Evolutionary conservation across 1,140 invertebrate species (phyloP).

Genomic region (Stegodyphus mimosarum): DNA sequence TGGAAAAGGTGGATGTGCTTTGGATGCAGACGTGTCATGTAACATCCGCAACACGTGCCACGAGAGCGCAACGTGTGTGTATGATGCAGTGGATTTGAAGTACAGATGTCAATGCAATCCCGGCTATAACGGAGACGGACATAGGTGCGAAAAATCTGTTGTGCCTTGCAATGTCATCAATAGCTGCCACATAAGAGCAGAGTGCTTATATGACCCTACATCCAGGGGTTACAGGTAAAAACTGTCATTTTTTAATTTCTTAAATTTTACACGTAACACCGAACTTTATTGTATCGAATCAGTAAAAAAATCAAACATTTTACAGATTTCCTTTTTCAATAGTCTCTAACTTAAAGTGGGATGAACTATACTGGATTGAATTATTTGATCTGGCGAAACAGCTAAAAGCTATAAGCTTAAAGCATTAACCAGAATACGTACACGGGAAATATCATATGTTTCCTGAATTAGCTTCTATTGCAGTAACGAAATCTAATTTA

Average conservation of each 20-base stretch:
- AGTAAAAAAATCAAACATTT: too few relatives aligned
- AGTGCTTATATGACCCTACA: constrained; percentile 72
- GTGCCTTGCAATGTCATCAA: constrained; percentile 57
- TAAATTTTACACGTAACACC: background rate
- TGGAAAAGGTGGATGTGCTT: constrained; percentile 74
- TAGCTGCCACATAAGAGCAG: constrained; percentile 71
- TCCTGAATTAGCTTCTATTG: too few relatives aligned
- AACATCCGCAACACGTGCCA: constrained; percentile 86
- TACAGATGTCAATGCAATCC: constrained; percentile 73
- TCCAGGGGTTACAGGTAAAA: constrained; percentile 66
- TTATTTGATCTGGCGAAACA: too few relatives aligned
- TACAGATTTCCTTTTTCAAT: too few relatives aligned
- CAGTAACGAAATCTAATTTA: too few relatives aligned
- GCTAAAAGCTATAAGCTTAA: too few relatives aligned
- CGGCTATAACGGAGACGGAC: constrained; percentile 85
- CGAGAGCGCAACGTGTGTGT: constrained; percentile 81
- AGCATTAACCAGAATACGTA: too few relatives aligned
- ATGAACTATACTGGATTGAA: too few relatives aligned
- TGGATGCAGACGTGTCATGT: constrained; percentile 72
- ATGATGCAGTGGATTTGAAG: constrained; percentile 71
- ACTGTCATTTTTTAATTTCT: background rate
- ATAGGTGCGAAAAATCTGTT: constrained; percentile 75
- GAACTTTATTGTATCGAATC: too few relatives aligned
- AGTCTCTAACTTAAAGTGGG: too few relatives aligned
- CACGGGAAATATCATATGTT: too few relatives aligned